These are phyloP conservation scores for Dromaius novaehollandiae DNA, from an alignment of 2,113 vertebrate genomes.

Conservation along the genomic window DNA sequence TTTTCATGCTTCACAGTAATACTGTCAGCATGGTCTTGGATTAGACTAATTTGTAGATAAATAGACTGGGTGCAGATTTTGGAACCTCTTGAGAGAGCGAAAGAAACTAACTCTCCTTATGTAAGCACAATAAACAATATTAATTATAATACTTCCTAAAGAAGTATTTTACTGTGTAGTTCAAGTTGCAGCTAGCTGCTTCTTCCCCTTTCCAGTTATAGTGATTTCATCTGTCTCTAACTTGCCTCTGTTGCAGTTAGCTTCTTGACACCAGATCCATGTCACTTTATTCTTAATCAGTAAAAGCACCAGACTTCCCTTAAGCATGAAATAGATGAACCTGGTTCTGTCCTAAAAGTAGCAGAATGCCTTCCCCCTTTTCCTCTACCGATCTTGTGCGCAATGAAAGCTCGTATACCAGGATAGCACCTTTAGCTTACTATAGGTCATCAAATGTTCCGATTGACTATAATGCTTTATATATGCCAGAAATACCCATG, in stretches of 20 bases:
- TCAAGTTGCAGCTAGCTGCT: background rate
- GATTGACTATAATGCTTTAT: background rate
- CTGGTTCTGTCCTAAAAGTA: background rate
- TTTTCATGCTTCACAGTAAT: background rate
- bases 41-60: background rate
- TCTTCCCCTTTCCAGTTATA: background rate
- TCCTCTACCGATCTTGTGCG: background rate
- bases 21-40: background rate
- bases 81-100: background rate
- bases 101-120: background rate
- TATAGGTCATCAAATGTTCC: background rate
- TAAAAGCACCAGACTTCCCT: background rate
- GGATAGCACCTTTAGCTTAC: background rate
- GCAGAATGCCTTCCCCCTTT: background rate
- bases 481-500: background rate
- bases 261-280: background rate
- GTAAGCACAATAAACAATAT: background rate
- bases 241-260: background rate
- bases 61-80: background rate
- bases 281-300: background rate
- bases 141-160: background rate
- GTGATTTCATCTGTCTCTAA: background rate
- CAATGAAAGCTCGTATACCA: accelerated
- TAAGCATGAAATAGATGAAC: background rate
- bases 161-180: background rate